These are phyloP conservation scores for Enteromius anoplus DNA, from an alignment of 2,797 vertebrate species.

Conservation along the genomic window DNA sequence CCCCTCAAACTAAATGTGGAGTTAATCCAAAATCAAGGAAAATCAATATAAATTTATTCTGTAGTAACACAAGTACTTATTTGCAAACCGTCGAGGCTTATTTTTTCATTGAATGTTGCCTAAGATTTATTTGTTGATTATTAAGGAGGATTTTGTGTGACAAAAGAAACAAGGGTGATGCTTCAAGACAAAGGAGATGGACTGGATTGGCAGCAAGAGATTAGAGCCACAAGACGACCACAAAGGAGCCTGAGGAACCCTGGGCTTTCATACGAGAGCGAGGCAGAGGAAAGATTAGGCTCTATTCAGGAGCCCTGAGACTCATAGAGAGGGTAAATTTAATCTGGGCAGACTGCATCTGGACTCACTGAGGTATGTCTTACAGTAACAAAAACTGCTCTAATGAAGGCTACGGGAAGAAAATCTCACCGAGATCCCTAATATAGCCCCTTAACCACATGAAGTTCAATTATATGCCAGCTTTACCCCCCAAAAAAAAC, in stretches of 20 bases:
- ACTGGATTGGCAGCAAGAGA: slow-evolving; percentile 66
- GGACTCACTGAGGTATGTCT: slow-evolving; percentile 71
- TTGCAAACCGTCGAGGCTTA: slow-evolving; percentile 10
- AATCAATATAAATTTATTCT: not conserved
- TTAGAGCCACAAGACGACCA: slow-evolving; percentile 67
- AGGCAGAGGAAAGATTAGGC: slow-evolving; percentile 72
- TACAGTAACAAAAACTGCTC: slow-evolving; percentile 75
- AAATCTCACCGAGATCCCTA: slow-evolving; percentile 53
- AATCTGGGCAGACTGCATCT: slow-evolving; percentile 76
- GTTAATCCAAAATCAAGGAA: not conserved
- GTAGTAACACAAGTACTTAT: not conserved
- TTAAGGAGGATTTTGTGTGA: slow-evolving; percentile 72
- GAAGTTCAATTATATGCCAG: slow-evolving; percentile 6
- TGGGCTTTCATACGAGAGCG: slow-evolving; percentile 59
- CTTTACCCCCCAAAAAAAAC: not conserved
- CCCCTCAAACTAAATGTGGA: not conserved
- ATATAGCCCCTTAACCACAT: slow-evolving; percentile 6
- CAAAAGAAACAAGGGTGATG: slow-evolving; percentile 62
- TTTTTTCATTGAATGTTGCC: slow-evolving; percentile 57
- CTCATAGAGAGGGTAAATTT: slow-evolving; percentile 69
- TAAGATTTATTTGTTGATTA: slow-evolving; percentile 62
- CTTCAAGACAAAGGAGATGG: slow-evolving; percentile 59
- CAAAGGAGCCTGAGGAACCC: slow-evolving; percentile 53
- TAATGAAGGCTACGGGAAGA: slow-evolving; percentile 67
- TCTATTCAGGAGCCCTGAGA: slow-evolving; percentile 62